Evolutionary conservation across 2,797 vertebrate genomes (phyloP).

Genomic region (Microctenopoma steveboyesi): DNA sequence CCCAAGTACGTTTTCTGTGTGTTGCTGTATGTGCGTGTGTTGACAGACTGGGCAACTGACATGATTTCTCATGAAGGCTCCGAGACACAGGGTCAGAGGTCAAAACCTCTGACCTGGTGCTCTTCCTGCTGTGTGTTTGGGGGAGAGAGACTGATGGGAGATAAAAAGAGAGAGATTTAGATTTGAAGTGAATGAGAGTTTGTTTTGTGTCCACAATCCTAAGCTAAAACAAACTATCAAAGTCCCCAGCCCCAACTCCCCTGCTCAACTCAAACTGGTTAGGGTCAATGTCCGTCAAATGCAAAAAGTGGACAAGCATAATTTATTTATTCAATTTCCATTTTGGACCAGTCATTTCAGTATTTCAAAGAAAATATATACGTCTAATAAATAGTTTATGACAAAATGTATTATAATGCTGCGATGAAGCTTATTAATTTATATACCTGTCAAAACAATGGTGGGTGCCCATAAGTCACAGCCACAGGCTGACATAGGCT

Average conservation of each 20-base stretch:
- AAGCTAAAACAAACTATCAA: constrained; percentile 36
- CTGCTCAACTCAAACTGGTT: neutral
- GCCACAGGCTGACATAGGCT: too few relatives aligned
- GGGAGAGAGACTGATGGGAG: constrained; percentile 28
- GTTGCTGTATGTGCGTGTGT: constrained; percentile 33
- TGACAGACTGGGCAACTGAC: constrained; percentile 37
- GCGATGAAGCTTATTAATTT: too few relatives aligned
- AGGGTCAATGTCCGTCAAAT: neutral
- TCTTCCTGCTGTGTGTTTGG: constrained; percentile 65
- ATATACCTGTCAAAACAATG: too few relatives aligned
- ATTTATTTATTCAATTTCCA: neutral
- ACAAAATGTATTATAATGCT: too few relatives aligned
- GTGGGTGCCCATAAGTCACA: too few relatives aligned
- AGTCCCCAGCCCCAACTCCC: neutral
- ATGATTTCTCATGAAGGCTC: constrained; percentile 67
- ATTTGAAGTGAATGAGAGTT: constrained; percentile 3
- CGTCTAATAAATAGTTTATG: too few relatives aligned
- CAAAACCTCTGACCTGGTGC: constrained; percentile 51
- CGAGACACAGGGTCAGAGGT: constrained; percentile 66
- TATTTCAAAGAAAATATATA: too few relatives aligned
- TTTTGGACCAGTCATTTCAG: too few relatives aligned
- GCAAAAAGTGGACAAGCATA: neutral
- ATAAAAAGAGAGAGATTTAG: constrained; percentile 24
- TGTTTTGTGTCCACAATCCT: constrained; percentile 45
- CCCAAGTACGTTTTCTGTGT: constrained; percentile 88